phyloP scores from a whole-genome alignment of 2,113 vertebrate genomes.

The Todiramphus saurophagus region DNA sequence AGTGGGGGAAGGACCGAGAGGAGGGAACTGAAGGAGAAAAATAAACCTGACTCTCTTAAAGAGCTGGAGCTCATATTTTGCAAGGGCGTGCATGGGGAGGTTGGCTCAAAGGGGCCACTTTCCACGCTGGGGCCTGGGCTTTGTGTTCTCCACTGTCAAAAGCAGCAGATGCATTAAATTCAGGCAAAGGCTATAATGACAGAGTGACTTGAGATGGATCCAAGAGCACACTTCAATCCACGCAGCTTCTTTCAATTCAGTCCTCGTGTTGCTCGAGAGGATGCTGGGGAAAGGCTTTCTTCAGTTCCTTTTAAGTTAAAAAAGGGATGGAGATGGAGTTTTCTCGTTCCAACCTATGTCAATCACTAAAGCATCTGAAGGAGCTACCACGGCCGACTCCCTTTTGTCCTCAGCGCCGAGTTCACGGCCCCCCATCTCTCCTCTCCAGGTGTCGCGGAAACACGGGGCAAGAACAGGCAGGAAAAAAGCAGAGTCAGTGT shows the following conservation, averaged over 20 bases:
- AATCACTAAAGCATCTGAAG: not conserved
- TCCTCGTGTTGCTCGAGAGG: not conserved
- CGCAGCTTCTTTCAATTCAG: not conserved
- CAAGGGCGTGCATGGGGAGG: not conserved
- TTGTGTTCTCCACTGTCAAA: not conserved
- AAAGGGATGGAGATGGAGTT: not conserved
- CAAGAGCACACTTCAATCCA: not conserved
- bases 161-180: not conserved
- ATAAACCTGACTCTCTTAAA: constrained; percentile 76
- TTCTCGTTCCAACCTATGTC: not conserved
- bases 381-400: not conserved
- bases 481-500: constrained; percentile 38
- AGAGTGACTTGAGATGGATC: not conserved
- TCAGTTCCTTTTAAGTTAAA: not conserved
- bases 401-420: not conserved
- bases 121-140: not conserved
- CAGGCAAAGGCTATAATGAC: not conserved
- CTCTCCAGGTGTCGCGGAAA: not conserved
- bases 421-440: constrained; percentile 15
- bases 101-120: not conserved
- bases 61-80: constrained; percentile 59
- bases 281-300: not conserved
- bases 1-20: constrained; percentile 56
- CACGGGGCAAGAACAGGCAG: constrained; percentile 1
- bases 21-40: constrained; percentile 36